Evolutionary conservation across 2,113 vertebrate genomes (phyloP), one percentile per base, ranked within the genome.

Genomic region (Datnioides undecimradiatus): DNA sequence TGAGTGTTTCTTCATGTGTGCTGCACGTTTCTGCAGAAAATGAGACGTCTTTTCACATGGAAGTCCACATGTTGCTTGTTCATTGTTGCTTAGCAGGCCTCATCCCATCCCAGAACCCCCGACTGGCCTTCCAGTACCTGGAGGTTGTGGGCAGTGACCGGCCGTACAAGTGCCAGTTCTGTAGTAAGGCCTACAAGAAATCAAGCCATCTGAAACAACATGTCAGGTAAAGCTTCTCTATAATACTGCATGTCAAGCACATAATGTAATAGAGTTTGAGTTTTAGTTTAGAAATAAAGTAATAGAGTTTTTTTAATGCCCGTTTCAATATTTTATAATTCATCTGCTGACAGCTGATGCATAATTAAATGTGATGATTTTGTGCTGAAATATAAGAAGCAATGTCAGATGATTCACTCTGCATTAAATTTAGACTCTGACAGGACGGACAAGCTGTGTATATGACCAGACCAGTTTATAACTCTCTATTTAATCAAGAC

Each of bases 191-290:
- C 8, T 99, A 99, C 92, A 99, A 99, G 92, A 99, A 99, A 62
- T 99, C 98, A 31, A 99, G 98, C 87, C 98, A 99, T 90, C 96
- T 99, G 62, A 99, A 99, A 77, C 98, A 99, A 46, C 98, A 99
- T 65, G 96, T 98, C 93, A 97, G 98, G 98, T 99, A 93, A 93
- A 79, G 71, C 25, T 48, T 74, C 40, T 4, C 1, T 16, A 29
- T 38, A 27, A 65, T n/a, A 14, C 5, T 67, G 16, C 10, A 40
- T 52, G 6, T 49, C 9, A 23, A 58, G 0, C 33, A 19, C 23
- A 17, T 31, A 4, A 12, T 58, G 12, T 66, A 27, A 12, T 16
- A 19, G 14, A 27, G 16, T 40, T n/a, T n/a, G n/a, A n/a, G n/a
- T n/a, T n/a, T n/a, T n/a, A n/a, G n/a, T n/a, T n/a, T n/a, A n/a